Base-by-base conservation (phyloP, 2,113 vertebrate species). In the Baryphthengus martii region DNA sequence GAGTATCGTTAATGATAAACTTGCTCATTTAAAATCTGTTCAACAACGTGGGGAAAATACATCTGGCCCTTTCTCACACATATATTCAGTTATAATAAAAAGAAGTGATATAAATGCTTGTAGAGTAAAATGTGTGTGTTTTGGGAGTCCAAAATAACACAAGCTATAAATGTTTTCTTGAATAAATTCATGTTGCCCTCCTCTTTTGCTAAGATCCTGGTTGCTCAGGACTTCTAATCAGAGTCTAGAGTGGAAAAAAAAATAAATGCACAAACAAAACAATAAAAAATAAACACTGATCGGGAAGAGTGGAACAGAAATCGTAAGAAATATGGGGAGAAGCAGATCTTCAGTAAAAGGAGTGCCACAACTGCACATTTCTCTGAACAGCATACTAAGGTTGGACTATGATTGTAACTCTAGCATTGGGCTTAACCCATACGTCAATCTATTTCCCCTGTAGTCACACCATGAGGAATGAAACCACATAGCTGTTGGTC, bases 21-120 rank as follows among this genome's bases (percentile, higher is more conserved):
- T 67, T 84, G 29, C n/a, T 92, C 47, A 70, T 83, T 62, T 94
- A 79, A 92, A 94, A 86, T 89, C 82, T 92, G 37, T 72, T 89
- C 62, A 90, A 55, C 53, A 71, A 80, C 35, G 47, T 87, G 47
- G 16, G 59, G 28, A 71, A 91, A 94, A 94, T 61, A 62, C 40
- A 71, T 61, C 68, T 87, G 47, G 90, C 67, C 47, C 19, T 89
- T 61, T 86, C 76, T 82, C 61, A 70, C 59, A 73, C 76, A 85
- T 49, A 62, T 18, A 66, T 16, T 59, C 61, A 42, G 44, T 59
- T 89, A 70, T 37, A 50, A 77, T 53, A 82, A 39, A 81, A 82
- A 28, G 12, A 68, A 81, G 24, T 47, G 56, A 25, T 45, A 65
- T 40, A 29, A 45, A 20, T 71, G 14, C 11, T 28, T 26, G 19